A percentile compares a stretch with the other conserved stretches of the same genome.
phyloP scores from a whole-genome alignment of 2,888 invertebrate species.

The Aplocera efformata region DNA sequence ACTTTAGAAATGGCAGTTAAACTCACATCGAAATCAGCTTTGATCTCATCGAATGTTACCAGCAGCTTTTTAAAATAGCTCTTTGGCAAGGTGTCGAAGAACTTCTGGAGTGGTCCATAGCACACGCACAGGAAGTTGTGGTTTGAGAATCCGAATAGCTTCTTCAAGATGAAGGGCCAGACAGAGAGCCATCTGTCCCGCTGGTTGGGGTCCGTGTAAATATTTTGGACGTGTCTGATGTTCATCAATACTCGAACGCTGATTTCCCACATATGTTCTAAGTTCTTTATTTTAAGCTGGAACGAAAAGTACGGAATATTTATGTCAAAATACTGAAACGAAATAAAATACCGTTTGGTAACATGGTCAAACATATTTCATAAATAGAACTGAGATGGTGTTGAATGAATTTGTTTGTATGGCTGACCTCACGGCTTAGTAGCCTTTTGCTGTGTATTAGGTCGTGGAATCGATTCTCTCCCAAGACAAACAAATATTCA shows the following conservation, averaged over 20 bases:
- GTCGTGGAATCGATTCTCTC: too few relatives aligned
- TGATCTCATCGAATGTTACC: conserved; percentile 78
- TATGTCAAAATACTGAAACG: too few relatives aligned
- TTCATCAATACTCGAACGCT: conserved; percentile 80
- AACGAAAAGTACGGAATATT: conserved; percentile 18
- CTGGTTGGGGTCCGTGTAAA: conserved; percentile 83
- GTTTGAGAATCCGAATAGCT: conserved; percentile 81
- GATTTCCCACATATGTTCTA: conserved; percentile 83
- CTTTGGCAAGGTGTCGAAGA: conserved; percentile 80
- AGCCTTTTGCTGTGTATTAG: too few relatives aligned
- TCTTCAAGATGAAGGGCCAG: conserved; percentile 83
- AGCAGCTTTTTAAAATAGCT: conserved; percentile 76
- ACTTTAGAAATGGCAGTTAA: too few relatives aligned
- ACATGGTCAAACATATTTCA: too few relatives aligned
- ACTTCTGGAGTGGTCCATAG: conserved; percentile 82
- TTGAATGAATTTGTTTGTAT: too few relatives aligned
- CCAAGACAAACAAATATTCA: too few relatives aligned
- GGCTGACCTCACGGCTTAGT: too few relatives aligned
- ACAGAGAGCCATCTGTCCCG: conserved; percentile 81
- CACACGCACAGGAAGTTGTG: conserved; percentile 84
- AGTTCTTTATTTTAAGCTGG: conserved; percentile 82
- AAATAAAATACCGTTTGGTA: too few relatives aligned
- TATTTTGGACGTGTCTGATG: conserved; percentile 82
- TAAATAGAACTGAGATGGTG: too few relatives aligned
- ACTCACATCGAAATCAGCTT: conserved; percentile 80